Conservation (phyloP, 2,113 vertebrate genomes). For the Trichomycterus rosablanca region DNA sequence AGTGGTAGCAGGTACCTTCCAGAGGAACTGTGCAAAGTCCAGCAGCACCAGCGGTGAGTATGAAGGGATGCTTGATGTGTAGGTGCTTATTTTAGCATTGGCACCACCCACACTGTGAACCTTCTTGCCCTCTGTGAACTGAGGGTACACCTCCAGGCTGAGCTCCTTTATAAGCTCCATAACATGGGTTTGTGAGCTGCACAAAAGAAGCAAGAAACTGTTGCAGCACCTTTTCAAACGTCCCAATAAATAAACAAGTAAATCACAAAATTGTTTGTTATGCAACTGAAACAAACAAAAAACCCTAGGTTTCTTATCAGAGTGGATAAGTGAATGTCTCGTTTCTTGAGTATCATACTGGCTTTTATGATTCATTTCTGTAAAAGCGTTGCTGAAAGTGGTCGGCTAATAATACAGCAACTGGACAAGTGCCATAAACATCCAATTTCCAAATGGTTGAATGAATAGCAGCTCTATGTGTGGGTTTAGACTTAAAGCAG, state of each 20-base stretch:
- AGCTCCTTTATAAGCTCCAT: slow-evolving; percentile 65
- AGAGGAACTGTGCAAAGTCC: slow-evolving; percentile 58
- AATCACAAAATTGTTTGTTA: no score
- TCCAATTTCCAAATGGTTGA: neutral
- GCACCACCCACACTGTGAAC: slow-evolving; percentile 61
- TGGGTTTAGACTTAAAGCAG: neutral
- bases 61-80: slow-evolving; percentile 57
- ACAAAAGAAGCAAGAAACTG: no score
- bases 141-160: slow-evolving; percentile 58
- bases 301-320: neutral
- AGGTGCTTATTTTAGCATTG: slow-evolving; percentile 52
- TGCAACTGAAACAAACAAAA: no score
- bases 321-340: neutral
- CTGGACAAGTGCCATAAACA: neutral
- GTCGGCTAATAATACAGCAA: neutral
- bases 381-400: slow-evolving; percentile 4
- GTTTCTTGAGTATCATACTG: neutral
- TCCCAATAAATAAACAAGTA: neutral
- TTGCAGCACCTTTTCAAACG: no score
- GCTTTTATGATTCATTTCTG: slow-evolving; percentile 20
- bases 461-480: neutral
- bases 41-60: slow-evolving; percentile 53
- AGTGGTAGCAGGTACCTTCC: slow-evolving; percentile 54
- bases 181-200: slow-evolving; percentile 63
- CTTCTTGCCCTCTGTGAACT: slow-evolving; percentile 63